phyloP scores from a whole-genome alignment of 2,888 invertebrate genomes.

The Eristalis tenax region DNA sequence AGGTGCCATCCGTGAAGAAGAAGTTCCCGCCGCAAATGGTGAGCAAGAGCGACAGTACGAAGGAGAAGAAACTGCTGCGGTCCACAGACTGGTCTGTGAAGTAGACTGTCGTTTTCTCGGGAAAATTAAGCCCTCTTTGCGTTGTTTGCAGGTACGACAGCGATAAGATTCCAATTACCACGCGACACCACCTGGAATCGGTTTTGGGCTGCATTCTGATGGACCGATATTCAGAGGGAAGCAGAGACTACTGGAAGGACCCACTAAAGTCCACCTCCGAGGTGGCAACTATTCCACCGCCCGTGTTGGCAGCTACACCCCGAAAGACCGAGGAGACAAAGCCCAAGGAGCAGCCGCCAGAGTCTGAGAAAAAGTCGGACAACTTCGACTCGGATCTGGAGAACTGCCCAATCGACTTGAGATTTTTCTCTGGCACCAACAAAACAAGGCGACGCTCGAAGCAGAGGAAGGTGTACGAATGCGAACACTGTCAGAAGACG shows the following conservation, averaged over 20 bases:
- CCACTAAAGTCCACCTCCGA: neutral
- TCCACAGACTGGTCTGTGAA: conserved; percentile 75
- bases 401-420: conserved; percentile 53
- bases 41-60: conserved; percentile 68
- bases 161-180: conserved; percentile 76
- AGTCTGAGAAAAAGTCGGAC: conserved; percentile 23
- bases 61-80: conserved; percentile 74
- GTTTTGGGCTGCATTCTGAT: conserved; percentile 74
- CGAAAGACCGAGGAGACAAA: neutral
- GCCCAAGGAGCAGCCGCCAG: conserved; percentile 8
- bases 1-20: conserved; percentile 69
- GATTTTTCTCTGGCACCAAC: conserved; percentile 31
- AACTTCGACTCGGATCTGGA: conserved; percentile 42
- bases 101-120: neutral
- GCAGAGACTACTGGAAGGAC: conserved; percentile 56
- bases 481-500: conserved; percentile 83
- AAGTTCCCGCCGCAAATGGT: neutral
- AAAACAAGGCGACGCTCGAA: conserved; percentile 73
- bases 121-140: neutral
- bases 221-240: conserved; percentile 73
- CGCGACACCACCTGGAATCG: conserved; percentile 74
- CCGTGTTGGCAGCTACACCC: neutral
- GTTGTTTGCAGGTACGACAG: conserved; percentile 75
- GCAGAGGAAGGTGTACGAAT: conserved; percentile 74
- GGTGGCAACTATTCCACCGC: neutral